These are phyloP conservation scores for Glomeris maerens DNA, from an alignment of 1,140 invertebrate species.

Conservation along the genomic window DNA sequence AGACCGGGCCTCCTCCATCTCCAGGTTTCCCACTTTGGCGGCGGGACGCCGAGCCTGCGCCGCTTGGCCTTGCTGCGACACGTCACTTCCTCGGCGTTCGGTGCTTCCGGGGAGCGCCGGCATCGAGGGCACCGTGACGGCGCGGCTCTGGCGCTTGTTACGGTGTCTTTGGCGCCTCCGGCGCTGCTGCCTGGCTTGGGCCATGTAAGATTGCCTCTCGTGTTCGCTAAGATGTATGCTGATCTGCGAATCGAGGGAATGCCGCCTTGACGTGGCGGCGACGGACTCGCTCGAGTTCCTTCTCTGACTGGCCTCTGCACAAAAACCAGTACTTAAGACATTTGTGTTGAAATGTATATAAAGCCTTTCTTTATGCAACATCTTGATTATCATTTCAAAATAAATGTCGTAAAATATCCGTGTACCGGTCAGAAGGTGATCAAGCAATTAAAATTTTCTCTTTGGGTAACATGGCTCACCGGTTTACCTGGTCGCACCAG, in stretches of 20 bases:
- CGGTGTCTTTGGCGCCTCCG: conserved; percentile 57
- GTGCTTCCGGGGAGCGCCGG: conserved; percentile 4
- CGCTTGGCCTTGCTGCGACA: conserved; percentile 63
- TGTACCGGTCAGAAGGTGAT: not conserved
- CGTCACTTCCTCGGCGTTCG: conserved; percentile 50
- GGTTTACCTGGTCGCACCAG: no score
- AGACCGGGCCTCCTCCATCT: no score
- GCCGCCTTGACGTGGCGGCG: conserved; percentile 41
- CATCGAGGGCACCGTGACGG: not conserved
- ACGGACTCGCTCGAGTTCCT: conserved; percentile 13
- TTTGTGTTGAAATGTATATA: not conserved
- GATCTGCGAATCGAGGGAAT: conserved; percentile 68
- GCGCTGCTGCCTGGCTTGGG: conserved; percentile 40
- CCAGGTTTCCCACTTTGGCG: no score
- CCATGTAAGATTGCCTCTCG: conserved; percentile 16
- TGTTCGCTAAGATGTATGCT: conserved; percentile 39
- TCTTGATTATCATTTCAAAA: not conserved
- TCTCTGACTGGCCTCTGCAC: conserved; percentile 14
- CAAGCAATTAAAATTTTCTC: conserved; percentile 3
- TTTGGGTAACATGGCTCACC: no score
- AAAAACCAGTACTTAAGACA: not conserved
- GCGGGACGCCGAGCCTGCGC: no score
- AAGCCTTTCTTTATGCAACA: no score
- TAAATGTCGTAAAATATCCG: not conserved
- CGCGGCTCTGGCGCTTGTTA: not conserved